Conservation (phyloP, 2,113 vertebrate species). For the Thinocorus orbignyianus region DNA sequence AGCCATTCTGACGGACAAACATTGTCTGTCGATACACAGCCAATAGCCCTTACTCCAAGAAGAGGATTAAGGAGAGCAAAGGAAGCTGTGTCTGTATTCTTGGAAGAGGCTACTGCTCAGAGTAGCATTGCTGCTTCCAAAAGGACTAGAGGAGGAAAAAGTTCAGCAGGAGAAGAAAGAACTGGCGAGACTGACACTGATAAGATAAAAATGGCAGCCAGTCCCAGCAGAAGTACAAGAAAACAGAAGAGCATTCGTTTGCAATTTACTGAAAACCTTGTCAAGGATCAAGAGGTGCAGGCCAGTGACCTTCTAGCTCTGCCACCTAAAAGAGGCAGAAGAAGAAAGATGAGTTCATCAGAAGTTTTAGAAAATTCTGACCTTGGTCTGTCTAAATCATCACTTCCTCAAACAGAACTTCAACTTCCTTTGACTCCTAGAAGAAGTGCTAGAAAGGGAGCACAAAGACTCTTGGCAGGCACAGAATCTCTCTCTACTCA, state of each 20-base stretch:
- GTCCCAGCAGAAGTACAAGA: constrained; percentile 69
- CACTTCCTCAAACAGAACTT: not conserved
- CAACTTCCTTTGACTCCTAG: constrained; percentile 46
- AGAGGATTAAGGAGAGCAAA: constrained; percentile 50
- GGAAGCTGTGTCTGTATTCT: not conserved
- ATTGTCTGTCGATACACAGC: rapidly evolving
- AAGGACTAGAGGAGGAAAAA: constrained; percentile 52
- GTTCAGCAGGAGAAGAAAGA: constrained; percentile 25
- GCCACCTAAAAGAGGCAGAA: constrained; percentile 72
- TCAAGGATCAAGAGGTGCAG: constrained; percentile 52
- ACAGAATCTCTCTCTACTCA: not conserved
- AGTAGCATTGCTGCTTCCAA: constrained; percentile 9
- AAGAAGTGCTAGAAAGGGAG: constrained; percentile 65
- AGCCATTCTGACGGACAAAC: not conserved
- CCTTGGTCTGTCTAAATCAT: constrained; percentile 15
- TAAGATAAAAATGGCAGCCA: constrained; percentile 14
- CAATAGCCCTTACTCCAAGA: not conserved
- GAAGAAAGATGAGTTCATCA: constrained; percentile 7
- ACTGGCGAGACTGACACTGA: constrained; percentile 6
- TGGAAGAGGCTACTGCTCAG: not conserved
- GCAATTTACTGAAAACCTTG: constrained; percentile 56
- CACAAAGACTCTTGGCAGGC: not conserved
- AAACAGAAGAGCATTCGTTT: constrained; percentile 63
- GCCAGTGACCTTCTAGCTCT: not conserved
- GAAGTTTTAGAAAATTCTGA: constrained; percentile 50